Conservation (phyloP, 2,888 invertebrate genomes). For the Sphinx pinastri region DNA sequence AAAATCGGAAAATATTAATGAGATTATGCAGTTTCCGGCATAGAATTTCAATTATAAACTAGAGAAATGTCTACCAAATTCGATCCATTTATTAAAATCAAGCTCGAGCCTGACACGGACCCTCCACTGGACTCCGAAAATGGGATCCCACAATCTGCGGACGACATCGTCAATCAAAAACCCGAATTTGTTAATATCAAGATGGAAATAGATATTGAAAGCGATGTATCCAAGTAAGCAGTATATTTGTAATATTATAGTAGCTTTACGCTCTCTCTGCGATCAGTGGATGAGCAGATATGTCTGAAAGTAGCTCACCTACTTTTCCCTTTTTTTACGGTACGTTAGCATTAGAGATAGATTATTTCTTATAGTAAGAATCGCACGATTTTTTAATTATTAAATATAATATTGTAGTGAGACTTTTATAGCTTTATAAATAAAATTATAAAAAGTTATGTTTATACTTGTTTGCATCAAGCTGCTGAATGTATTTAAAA, state of each 20-base stretch:
- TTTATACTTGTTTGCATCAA: no score
- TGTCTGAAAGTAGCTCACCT: not conserved
- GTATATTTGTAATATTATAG: not conserved
- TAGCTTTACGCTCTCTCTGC: not conserved
- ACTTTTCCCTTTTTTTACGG: not conserved
- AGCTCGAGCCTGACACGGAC: not conserved
- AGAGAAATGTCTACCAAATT: slow-evolving; percentile 7
- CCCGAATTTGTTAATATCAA: slow-evolving; percentile 14
- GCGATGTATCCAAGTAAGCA: slow-evolving; percentile 1
- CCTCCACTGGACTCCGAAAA: not conserved
- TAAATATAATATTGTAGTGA: not conserved
- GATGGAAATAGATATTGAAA: not conserved
- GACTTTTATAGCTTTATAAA: no score
- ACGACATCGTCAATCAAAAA: not conserved
- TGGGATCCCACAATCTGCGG: not conserved
- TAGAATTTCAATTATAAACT: not conserved
- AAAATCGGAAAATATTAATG: not conserved
- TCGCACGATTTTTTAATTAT: not conserved
- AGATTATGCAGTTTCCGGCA: not conserved
- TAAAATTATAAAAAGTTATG: no score
- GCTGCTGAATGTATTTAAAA: no score
- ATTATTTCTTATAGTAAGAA: not conserved
- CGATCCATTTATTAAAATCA: slow-evolving; percentile 3
- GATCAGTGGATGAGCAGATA: no score
- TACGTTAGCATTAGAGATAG: not conserved